These are phyloP conservation scores for Heteronetta atricapilla DNA, from an alignment of 2,113 vertebrate species.

Conservation along the genomic window DNA sequence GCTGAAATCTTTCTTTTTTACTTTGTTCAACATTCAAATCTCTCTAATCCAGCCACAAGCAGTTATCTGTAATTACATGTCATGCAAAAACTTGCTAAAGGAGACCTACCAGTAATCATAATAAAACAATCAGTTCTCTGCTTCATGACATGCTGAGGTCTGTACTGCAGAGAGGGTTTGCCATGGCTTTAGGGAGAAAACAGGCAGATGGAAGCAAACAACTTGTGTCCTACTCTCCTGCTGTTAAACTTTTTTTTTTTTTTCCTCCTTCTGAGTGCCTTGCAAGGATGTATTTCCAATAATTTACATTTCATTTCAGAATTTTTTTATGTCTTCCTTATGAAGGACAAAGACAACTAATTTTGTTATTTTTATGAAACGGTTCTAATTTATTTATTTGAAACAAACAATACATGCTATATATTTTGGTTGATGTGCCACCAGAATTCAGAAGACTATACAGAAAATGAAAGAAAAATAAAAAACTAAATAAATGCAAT, in stretches of 20 bases:
- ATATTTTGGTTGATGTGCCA: too few species aligned
- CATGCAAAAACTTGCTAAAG: not conserved
- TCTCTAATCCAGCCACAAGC: not conserved
- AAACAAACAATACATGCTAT: too few species aligned
- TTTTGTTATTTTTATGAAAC: not conserved
- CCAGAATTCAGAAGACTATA: too few species aligned
- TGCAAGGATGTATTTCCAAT: not conserved
- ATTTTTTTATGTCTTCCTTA: not conserved
- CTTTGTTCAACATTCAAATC: not conserved
- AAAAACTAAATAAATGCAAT: too few species aligned
- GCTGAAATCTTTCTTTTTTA: not conserved
- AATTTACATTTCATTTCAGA: not conserved
- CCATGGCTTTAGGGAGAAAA: not conserved
- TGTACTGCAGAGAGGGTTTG: not conserved
- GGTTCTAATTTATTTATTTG: too few species aligned
- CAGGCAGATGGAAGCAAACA: not conserved
- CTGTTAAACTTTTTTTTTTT: not conserved
- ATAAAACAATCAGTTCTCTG: not conserved
- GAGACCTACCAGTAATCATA: not conserved
- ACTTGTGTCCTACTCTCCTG: not conserved
- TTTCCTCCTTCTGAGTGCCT: not conserved
- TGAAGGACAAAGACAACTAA: not conserved
- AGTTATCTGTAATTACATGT: not conserved
- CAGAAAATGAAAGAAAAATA: too few species aligned
- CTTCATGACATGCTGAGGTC: not conserved